Evolutionary conservation across 2,888 invertebrate species (phyloP), one percentile per base, ranked within the genome.

Genomic region (Margaritifera margaritifera): DNA sequence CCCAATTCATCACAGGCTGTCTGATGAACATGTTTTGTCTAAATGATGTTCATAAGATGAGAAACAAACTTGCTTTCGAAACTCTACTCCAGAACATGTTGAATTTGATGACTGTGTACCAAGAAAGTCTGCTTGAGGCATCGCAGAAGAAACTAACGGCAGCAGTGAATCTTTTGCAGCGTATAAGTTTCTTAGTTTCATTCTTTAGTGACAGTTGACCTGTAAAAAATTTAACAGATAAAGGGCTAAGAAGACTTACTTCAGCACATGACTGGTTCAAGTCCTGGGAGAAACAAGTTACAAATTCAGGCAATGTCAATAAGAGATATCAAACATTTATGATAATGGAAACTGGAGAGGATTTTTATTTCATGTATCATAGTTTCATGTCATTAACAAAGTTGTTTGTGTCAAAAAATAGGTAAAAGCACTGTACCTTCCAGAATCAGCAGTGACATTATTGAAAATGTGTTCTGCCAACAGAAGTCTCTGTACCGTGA

Each of bases 371-470:
- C 25, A 50, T 3, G 24, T 25, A 25, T 25, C 0, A 19, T 19
- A 54, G 62, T 4, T 54, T 62, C n/a, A 54, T 54, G 62, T 52
- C 25, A 4, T 20, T 54, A 27, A 20, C 27, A 15, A 11, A 54
- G 53, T 54, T 27, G 31, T 31, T 6, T 31, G 0, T 31, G n/a
- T 31, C 8, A 31, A 8, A 31, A 31, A 31, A 31, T 31, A 31
- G 8, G 31, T 31, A 31, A 31, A 31, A 31, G 18, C 1, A 25
- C 53, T 27, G 31, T 54, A 24, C 24, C 54, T 6, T 54, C 52
- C 15, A 31, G 62, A 6, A 62, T 65, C 11, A 69, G 65, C 62
- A 69, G 62, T 66, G 69, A 65, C 50, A 51, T 69, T 53, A 52
- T 55, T 27, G 69, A 64, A 55, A 69, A 64, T 31, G 54, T 52